Conservation (phyloP, 2,888 invertebrate species). For the Agriotes lineatus region DNA sequence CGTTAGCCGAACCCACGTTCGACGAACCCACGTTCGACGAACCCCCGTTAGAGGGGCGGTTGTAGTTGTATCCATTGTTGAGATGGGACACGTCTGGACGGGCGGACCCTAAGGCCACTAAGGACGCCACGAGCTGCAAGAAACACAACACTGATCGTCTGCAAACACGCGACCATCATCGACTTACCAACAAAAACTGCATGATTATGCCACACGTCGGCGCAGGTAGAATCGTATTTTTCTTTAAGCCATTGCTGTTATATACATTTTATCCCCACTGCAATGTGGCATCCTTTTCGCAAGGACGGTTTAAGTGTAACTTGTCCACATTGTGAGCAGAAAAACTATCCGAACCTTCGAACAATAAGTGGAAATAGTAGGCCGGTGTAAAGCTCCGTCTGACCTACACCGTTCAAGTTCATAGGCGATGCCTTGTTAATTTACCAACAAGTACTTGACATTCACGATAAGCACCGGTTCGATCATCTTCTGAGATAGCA, state of each 20-base stretch:
- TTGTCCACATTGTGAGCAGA: constrained; percentile 25
- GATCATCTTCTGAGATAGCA: no score
- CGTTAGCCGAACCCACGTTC: no score
- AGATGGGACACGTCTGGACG: constrained; percentile 66
- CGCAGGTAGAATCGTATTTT: neutral
- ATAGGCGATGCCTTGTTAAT: constrained; percentile 3
- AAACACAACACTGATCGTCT: no score
- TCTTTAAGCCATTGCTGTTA: neutral
- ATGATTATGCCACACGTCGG: constrained; percentile 15
- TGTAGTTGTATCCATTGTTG: constrained; percentile 64
- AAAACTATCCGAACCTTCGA: constrained; percentile 16
- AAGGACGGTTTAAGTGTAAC: constrained; percentile 21
- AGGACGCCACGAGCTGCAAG: constrained; percentile 48
- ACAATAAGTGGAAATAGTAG: constrained; percentile 22
- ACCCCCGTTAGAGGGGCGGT: constrained; percentile 22
- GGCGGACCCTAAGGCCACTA: constrained; percentile 70
- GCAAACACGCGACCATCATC: neutral
- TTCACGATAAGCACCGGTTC: neutral
- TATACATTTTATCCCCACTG: constrained; percentile 30
- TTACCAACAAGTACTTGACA: constrained; percentile 1
- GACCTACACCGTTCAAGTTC: constrained; percentile 25
- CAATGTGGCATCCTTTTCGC: constrained; percentile 27
- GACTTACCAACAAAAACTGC: constrained; percentile 29
- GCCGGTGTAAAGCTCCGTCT: constrained; percentile 1
- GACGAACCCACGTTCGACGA: no score